Evolutionary conservation across 2,113 vertebrate genomes (phyloP), one percentile per base, ranked within the genome.

Genomic region (Cathartes aura): DNA sequence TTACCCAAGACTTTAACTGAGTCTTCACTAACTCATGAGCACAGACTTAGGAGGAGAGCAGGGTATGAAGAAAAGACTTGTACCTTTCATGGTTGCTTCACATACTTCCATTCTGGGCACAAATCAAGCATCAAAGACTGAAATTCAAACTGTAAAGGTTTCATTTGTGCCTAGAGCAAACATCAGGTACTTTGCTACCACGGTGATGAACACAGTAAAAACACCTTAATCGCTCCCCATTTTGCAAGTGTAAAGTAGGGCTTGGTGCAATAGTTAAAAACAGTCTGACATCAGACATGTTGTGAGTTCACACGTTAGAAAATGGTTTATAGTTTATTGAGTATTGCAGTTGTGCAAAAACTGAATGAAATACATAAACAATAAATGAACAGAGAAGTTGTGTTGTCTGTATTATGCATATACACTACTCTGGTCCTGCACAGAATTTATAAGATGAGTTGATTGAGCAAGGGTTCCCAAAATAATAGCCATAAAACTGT

Each of bases 81-180:
- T 17, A 82, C 43, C 40, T 91, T 94, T 79, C 24, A 30, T 1
- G 8, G 26, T 34, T 47, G 60, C 40, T 95, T 59, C 76, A 82
- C 34, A 36, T n/a, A 60, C 42, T 74, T 92, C 52, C 30, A 75
- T 60, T 76, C 66, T 50, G 47, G 30, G 53, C 50, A 76, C 78
- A 96, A 73, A 94, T 62, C 62, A 80, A 93, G 76, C 87, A 87
- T 63, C 62, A 88, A 89, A 85, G 66, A 91, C 18, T 53, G 48
- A 96, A 84, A 87, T 89, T 82, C 75, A 72, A 87, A 82, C 92
- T n/a, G 59, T 42, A 87, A 80, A 93, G 70, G 87, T 82, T 96
- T 66, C 56, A 82, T 76, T 80, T 80, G 72, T 70, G 48, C 64
- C 60, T 60, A 87, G 68, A 79, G 91, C 74, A 95, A 96, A 84